Evolutionary conservation across 2,888 invertebrate genomes (phyloP), one percentile per base, ranked within the genome.

Genomic region (Ophioninae sp.): DNA sequence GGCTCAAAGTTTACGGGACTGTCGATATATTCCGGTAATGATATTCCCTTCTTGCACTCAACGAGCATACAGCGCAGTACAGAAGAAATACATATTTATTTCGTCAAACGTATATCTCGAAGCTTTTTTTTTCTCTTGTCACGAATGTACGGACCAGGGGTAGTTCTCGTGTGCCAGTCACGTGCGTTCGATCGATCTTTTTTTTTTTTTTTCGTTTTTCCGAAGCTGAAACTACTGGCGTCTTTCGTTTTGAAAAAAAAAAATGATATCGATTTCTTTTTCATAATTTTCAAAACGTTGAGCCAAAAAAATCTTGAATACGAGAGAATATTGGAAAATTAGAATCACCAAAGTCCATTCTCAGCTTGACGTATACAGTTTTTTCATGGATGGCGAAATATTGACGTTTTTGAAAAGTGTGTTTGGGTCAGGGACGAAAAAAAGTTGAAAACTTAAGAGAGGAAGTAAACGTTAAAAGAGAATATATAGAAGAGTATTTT

Each of bases 121-220:
- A 70, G 59, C 50, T 13, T 75, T 59, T 59, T 73, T 30, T 64
- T 59, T 77, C 59, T 59, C 67, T 61, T 44, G n/a, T 59, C 78
- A 56, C 39, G 76, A 69, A 83, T 82, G 74, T 74, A 83, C 57
- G 83, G 78, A 37, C 41, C 56, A 65, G 64, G 69, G 75, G 7
- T 74, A 23, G 72, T 81, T 76, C 75, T 72, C 67, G 70, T 67
- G 75, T 72, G 65, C 82, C 67, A 20, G 75, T 83, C 75, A 76
- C 82, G 79, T 67, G 79, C 79, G 70, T 79, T 64, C 50, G 67
- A 79, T 79, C 79, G 79, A 82, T 82, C 72, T 70, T 39, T 39
- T 56, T 75, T 70, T 75, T 70, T 39, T 39, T 56, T 75, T 70
- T 39, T 39, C 39, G 37, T 64, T 10, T 61, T 68, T 59, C 39